phyloP scores from a whole-genome alignment of 2,113 vertebrate genomes.

The Benitochromis conjunctus region DNA sequence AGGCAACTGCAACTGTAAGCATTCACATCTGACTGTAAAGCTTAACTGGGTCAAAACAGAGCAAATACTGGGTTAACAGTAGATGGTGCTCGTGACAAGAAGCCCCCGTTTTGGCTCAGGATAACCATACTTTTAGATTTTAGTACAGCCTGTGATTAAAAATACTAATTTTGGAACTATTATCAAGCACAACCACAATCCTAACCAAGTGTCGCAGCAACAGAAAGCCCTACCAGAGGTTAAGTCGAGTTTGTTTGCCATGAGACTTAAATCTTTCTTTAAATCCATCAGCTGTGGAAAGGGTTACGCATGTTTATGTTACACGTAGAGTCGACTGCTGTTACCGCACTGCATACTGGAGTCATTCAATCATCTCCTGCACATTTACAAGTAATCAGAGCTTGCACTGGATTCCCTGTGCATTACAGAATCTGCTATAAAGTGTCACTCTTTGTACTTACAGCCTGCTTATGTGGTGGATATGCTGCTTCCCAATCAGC shows the following conservation, averaged over 20 bases:
- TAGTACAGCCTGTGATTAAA: background rate
- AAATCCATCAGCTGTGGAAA: background rate
- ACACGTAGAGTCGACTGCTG: background rate
- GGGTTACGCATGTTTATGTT: background rate
- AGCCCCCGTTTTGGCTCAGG: background rate
- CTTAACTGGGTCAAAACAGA: background rate
- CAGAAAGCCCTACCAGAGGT: background rate
- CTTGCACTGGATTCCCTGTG: background rate
- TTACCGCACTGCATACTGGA: background rate
- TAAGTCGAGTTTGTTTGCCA: background rate
- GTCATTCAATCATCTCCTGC: background rate
- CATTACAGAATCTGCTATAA: background rate
- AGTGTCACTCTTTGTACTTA: background rate
- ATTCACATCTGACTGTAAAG: background rate
- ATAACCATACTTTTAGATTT: background rate
- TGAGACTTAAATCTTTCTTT: background rate
- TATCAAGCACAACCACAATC: background rate
- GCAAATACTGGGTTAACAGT: background rate
- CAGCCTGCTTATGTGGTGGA: background rate
- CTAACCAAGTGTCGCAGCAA: background rate
- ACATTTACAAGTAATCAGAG: background rate
- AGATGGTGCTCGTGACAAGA: background rate
- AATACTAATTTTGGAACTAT: background rate
- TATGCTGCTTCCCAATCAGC: background rate
- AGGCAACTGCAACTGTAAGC: background rate